phyloP scores from a whole-genome alignment of 2,113 vertebrate genomes.

The Sturnira hondurensis region DNA sequence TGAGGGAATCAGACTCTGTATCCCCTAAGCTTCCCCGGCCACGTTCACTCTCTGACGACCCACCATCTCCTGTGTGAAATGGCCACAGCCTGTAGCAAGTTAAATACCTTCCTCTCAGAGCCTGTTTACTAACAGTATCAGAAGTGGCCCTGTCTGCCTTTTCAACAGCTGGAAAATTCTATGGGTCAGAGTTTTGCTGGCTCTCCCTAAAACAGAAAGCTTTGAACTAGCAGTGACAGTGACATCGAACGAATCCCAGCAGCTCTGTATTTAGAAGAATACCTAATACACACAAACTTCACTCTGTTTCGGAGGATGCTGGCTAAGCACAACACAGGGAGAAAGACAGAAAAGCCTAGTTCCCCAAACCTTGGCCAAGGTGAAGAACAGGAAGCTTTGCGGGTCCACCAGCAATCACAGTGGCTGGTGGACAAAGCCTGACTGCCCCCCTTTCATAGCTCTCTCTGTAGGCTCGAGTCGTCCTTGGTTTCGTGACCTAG shows the following conservation, averaged over 20 bases:
- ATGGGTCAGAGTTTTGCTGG: not conserved
- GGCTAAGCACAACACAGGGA: not conserved
- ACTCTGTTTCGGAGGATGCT: not conserved
- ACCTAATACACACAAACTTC: not conserved
- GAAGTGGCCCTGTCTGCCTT: not conserved
- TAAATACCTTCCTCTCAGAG: not conserved
- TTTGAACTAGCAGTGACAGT: not conserved
- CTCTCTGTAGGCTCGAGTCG: not conserved
- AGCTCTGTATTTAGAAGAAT: not conserved
- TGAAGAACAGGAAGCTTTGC: not conserved
- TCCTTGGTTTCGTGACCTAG: not conserved
- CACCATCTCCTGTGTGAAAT: not conserved
- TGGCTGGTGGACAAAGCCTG: not conserved
- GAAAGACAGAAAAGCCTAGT: not conserved
- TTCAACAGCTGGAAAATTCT: not conserved
- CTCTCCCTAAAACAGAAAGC: not conserved
- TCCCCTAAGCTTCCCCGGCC: too few species aligned
- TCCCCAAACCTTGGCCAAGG: not conserved
- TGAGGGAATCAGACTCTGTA: not conserved
- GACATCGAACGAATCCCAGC: not conserved
- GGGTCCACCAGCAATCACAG: not conserved
- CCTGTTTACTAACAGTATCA: not conserved
- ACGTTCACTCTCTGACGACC: not conserved
- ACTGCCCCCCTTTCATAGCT: not conserved
- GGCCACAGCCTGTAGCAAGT: not conserved